phyloP scores from a whole-genome alignment of 2,113 vertebrate genomes.

The Smithornis capensis region DNA sequence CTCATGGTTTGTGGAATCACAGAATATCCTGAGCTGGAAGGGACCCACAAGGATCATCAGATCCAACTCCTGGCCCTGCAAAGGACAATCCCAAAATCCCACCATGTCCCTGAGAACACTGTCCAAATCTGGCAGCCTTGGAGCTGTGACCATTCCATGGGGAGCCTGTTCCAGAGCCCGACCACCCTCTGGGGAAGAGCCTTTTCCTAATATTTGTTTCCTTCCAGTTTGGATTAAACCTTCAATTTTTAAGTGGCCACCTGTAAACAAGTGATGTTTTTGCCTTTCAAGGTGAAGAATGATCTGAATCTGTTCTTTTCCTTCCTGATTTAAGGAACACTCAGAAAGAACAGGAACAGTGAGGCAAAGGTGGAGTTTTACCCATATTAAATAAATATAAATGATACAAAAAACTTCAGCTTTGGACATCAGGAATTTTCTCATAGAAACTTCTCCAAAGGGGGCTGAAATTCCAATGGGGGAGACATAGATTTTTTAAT shows the following conservation, averaged over 20 bases:
- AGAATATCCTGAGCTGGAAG: too few species aligned
- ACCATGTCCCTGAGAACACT: fast-evolving
- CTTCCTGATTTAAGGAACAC: neutral
- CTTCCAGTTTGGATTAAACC: neutral
- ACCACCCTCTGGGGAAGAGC: neutral
- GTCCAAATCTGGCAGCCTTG: neutral
- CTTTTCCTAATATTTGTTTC: fast-evolving
- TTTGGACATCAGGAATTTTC: neutral
- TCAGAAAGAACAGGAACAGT: fast-evolving
- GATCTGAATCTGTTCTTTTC: neutral
- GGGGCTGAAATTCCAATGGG: neutral
- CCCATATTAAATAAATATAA: neutral
- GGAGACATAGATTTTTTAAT: neutral
- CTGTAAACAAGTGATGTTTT: neutral
- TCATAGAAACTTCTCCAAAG: neutral
- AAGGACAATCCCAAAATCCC: neutral
- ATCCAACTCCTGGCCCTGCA: neutral
- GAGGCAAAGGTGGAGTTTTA: neutral
- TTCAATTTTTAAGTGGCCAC: neutral
- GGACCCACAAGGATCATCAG: neutral
- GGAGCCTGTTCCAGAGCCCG: neutral
- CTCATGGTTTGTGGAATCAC: neutral
- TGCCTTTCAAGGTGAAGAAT: neutral
- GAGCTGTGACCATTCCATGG: neutral
- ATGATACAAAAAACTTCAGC: neutral